Conservation (phyloP, 2,113 vertebrate genomes). For the Poeciliopsis retropinna region DNA sequence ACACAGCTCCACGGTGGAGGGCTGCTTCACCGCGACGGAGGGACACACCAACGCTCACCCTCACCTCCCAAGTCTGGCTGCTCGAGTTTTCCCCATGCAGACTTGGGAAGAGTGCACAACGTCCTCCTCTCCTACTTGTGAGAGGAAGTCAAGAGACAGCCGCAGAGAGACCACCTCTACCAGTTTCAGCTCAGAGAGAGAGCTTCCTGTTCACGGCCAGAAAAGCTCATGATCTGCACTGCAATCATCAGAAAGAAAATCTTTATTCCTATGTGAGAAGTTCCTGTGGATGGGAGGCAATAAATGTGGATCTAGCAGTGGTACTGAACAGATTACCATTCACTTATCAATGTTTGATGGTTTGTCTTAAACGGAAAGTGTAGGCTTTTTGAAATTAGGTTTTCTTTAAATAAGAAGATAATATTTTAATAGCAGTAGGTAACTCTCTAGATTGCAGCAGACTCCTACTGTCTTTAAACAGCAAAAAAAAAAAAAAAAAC, state of each 20-base stretch:
- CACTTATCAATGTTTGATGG: background rate
- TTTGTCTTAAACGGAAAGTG: background rate
- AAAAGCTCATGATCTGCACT: slow-evolving; percentile 45
- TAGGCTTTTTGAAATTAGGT: background rate
- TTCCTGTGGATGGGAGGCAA: slow-evolving; percentile 1
- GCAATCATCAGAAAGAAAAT: background rate
- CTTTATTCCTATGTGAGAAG: slow-evolving; percentile 16
- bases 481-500: no score
- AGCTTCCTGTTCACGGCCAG: slow-evolving; percentile 71
- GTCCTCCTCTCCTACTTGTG: slow-evolving; percentile 76
- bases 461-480: background rate
- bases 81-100: slow-evolving; percentile 74
- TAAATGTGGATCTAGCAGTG: slow-evolving; percentile 15
- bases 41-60: slow-evolving; percentile 69
- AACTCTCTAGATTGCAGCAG: background rate
- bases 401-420: background rate
- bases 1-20: slow-evolving; percentile 77
- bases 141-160: slow-evolving; percentile 79
- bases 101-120: slow-evolving; percentile 83
- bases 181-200: slow-evolving; percentile 81
- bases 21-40: slow-evolving; percentile 82
- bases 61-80: slow-evolving; percentile 74
- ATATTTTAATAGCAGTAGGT: background rate
- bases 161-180: slow-evolving; percentile 80
- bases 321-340: background rate